These are phyloP conservation scores for Natator depressus DNA, from an alignment of 2,113 vertebrate genomes.

Conservation along the genomic window DNA sequence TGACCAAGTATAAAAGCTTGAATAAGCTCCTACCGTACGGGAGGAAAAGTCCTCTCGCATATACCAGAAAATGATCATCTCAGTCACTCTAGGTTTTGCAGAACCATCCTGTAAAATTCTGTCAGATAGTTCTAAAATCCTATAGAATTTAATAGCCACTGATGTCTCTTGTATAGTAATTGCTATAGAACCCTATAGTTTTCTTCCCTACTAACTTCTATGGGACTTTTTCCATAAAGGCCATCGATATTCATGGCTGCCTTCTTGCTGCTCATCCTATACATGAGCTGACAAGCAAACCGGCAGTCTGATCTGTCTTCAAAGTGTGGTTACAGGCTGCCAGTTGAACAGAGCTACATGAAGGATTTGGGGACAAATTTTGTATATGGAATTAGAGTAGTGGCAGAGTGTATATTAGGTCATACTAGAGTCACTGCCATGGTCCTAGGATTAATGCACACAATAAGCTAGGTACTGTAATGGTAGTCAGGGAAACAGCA, in stretches of 20 bases:
- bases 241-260: background rate
- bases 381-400: background rate
- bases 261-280: background rate
- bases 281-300: background rate
- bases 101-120: background rate
- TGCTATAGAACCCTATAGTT: background rate
- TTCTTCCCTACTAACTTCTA: background rate
- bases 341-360: background rate
- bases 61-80: conserved; percentile 3
- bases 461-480: background rate
- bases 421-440: conserved; percentile 15
- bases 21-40: background rate
- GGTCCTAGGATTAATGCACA: background rate
- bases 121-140: background rate
- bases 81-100: background rate
- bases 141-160: background rate
- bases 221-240: background rate
- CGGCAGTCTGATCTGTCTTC: background rate
- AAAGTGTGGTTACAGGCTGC: background rate
- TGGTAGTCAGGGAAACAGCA: conserved; percentile 68
- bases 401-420: conserved; percentile 10
- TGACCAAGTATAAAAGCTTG: background rate
- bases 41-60: background rate
- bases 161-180: background rate
- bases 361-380: background rate